Evolutionary conservation across 2,888 invertebrate genomes (phyloP), one percentile per base, ranked within the genome.

Genomic region (Plagiodera versicolora): DNA sequence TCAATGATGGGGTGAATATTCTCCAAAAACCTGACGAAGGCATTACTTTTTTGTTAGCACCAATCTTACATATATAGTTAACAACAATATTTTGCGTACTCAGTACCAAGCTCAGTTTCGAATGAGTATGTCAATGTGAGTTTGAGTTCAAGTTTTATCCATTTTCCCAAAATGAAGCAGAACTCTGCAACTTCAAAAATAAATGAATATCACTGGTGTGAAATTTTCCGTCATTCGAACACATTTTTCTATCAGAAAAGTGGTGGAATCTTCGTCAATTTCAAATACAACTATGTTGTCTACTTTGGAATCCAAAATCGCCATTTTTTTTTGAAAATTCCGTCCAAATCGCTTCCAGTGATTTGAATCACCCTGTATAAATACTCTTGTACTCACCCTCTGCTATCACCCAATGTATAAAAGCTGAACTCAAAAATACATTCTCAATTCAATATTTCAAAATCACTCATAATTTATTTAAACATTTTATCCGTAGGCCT

Each of bases 41-140:
- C 79, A 77, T 75, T 74, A 78, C 75, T 77, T 72, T 69, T 72
- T 72, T n/a, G n/a, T n/a, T 80, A 80, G 80, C 80, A 80, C 80
- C 80, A 79, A 76, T 76, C 78, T 78, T 77, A 79, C 75, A 77
- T 77, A 77, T 76, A 76, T 79, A 79, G 77, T 76, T 77, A 79
- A 80, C 78, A 80, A 78, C 70, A 71, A 76, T 74, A 62, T 64
- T 68, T 72, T 74, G 72, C 71, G 72, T 74, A 73, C 74, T 75
- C 44, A 71, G 70, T 74, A 74, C 75, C 74, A 68, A 67, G 67
- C 67, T 67, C 65, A 65, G 57, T 65, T 64, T 54, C 63, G 47
- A 66, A 67, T 67, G 61, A 66, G 67, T 67, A 65, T 67, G 67
- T 52, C 59, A 53, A 49, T 28, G 30, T 32, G 44, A 64, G 66